Evolutionary conservation across 2,888 invertebrate genomes (phyloP), one percentile per base, ranked within the genome.

Genomic region (Diloba caeruleocephala): DNA sequence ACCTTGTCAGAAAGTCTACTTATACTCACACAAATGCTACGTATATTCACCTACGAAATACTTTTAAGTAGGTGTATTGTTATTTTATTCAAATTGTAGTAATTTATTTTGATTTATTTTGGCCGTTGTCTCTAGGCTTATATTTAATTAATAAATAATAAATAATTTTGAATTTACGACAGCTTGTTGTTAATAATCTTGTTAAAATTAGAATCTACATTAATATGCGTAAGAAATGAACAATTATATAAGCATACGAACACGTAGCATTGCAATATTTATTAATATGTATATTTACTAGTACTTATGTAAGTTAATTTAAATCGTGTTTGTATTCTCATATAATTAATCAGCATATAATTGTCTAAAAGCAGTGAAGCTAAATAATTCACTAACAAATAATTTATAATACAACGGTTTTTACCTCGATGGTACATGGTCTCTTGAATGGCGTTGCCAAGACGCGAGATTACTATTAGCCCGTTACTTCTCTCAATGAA

Each of bases 401-500:
- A 41, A 37, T 31, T 56, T 49, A 60, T 54, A 34, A 55, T 59
- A 33, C 37, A 51, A 42, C 45, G 56, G 46, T 80, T 78, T 71
- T 75, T 60, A 54, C 29, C 60, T 53, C 71, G 87, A 87, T 65
- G 78, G 84, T 90, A 89, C 89, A 42, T 61, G 74, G 60, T 78
- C 79, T 85, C 81, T 89, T 90, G 91, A 91, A 91, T 90, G 91
- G 89, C 88, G 84, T 80, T 82, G 86, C 79, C 84, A 83, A 86
- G 88, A 84, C 83, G 73, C 81, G 79, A 88, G 87, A 88, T 87
- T 88, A 90, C 89, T 90, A 90, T 90, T 88, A 88, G 87, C 84
- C 91, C 91, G 91, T 91, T 91, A 91, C 87, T 90, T 88, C 85
- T 88, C 88, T 92, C 86, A 91, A 91, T 92, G 91, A 90, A 90